phyloP scores from a whole-genome alignment of 2,888 invertebrate genomes.

The Diogma glabrata region DNA sequence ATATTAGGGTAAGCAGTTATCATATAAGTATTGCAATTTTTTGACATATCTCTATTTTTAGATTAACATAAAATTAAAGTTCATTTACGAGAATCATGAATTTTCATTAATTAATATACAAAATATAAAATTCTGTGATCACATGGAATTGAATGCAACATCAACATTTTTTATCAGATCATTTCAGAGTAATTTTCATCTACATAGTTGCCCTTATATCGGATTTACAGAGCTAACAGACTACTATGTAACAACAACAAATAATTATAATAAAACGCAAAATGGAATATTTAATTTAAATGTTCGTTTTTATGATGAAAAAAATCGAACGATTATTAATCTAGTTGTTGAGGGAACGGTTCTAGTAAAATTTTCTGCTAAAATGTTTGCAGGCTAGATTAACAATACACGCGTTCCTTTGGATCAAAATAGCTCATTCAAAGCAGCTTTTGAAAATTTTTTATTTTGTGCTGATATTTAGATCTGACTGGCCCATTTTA shows the following conservation, averaged over 20 bases:
- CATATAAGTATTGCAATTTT: background rate
- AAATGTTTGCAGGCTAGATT: too few species aligned
- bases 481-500: too few species aligned
- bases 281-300: background rate
- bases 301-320: background rate
- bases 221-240: background rate
- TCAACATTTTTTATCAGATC: background rate
- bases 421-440: too few species aligned
- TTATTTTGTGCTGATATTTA: too few species aligned
- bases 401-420: too few species aligned
- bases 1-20: background rate
- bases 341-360: too few species aligned
- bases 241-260: background rate
- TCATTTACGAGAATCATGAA: background rate
- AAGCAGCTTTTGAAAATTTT: too few species aligned
- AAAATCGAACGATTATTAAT: constrained; percentile 1
- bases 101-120: background rate
- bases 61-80: too few species aligned
- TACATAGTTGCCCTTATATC: constrained; percentile 4
- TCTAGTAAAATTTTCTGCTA: too few species aligned
- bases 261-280: background rate
- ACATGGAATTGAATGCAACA: background rate
- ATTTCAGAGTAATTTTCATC: background rate
- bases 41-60: too few species aligned
- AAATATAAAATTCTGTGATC: background rate